Conservation (phyloP, 2,888 invertebrate species). For the Dicyrtomina minuta region DNA sequence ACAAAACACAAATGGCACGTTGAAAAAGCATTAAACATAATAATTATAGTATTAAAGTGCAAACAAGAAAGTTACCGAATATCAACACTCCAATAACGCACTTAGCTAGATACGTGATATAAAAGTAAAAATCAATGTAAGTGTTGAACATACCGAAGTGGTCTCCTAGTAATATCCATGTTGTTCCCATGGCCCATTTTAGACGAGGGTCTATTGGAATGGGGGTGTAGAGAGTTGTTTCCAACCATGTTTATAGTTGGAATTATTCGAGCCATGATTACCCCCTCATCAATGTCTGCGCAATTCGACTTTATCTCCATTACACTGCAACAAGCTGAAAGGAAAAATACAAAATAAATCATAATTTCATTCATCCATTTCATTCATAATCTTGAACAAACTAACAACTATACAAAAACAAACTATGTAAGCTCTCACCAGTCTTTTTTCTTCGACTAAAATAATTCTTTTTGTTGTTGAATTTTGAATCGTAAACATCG, state of each 20-base stretch:
- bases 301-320: slow-evolving; percentile 91
- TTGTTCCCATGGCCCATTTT: slow-evolving; percentile 6
- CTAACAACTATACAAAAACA: slow-evolving; percentile 1
- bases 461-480: slow-evolving; percentile 89
- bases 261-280: slow-evolving; percentile 6
- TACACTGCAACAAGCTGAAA: no score
- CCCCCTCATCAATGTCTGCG: slow-evolving; percentile 71
- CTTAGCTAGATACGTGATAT: no score
- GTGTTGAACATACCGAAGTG: slow-evolving; percentile 68
- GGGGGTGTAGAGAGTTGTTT: slow-evolving; percentile 19
- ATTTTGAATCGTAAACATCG: slow-evolving; percentile 92
- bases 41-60: no score
- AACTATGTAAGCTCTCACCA: slow-evolving; percentile 64
- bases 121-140: no score
- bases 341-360: no score
- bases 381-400: no score
- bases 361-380: background rate
- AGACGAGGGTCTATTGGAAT: slow-evolving; percentile 15
- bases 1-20: no score
- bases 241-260: slow-evolving; percentile 31
- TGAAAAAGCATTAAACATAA: no score
- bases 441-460: slow-evolving; percentile 88
- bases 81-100: no score
- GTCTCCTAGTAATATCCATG: slow-evolving; percentile 69
- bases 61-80: no score